Percentiles rank a stretch among this genome's conserved stretches.
Evolutionary conservation across 2,797 vertebrate genomes (phyloP).

Genomic region (Dromococcyx pavoninus): DNA sequence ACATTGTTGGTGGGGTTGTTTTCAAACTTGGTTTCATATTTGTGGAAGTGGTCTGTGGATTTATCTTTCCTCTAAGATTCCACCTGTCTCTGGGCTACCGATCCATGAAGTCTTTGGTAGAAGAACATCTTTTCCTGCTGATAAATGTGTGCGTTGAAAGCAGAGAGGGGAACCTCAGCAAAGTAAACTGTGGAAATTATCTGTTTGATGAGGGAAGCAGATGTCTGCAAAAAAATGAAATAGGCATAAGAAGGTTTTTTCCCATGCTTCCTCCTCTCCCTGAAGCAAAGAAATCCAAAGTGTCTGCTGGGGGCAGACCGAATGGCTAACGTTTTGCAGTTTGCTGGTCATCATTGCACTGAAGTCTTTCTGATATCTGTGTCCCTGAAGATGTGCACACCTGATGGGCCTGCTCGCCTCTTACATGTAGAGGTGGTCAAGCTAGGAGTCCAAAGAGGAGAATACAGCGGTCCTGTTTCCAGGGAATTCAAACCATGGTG

Average conservation of each 20-base stretch:
- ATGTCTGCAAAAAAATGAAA: background rate
- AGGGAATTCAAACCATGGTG: background rate
- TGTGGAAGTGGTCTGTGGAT: background rate
- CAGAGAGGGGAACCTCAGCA: background rate
- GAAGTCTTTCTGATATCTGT: background rate
- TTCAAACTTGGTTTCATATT: background rate
- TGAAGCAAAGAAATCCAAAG: background rate
- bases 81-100: background rate
- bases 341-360: background rate
- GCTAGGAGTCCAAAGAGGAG: background rate
- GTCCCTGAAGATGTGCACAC: background rate
- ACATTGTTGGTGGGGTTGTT: background rate
- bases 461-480: background rate
- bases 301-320: background rate
- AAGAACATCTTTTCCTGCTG: background rate
- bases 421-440: background rate
- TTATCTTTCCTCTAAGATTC: background rate
- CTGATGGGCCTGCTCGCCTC: background rate
- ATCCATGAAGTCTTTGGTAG: background rate
- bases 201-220: background rate
- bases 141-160: background rate
- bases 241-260: background rate
- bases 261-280: background rate
- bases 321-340: background rate
- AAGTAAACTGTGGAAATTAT: background rate